Conservation (phyloP, 92 coral and sea anemone genomes). For the Epizoanthus stellaris region DNA sequence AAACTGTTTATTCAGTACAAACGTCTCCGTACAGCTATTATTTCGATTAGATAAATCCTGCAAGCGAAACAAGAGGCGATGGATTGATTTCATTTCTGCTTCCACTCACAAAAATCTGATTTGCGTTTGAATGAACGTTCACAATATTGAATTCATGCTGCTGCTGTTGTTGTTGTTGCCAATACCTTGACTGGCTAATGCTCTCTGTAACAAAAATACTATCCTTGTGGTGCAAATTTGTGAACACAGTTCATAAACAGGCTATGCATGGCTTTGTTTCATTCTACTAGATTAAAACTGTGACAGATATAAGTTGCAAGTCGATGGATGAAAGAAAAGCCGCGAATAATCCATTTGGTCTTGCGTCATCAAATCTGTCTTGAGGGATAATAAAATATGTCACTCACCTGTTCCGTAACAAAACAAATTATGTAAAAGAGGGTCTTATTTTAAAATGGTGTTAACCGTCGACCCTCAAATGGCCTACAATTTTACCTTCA, state of each 20-base stretch:
- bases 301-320: not conserved
- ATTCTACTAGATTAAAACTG: not conserved
- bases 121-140: not conserved
- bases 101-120: not conserved
- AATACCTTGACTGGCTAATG: too few species aligned
- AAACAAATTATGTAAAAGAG: too few species aligned
- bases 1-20: conserved; percentile 1
- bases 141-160: not conserved
- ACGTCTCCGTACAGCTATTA: not conserved
- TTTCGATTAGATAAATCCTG: not conserved
- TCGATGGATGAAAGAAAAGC: conserved; percentile 8
- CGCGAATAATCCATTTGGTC: conserved; percentile 5
- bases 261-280: not conserved
- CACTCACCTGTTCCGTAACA: too few species aligned
- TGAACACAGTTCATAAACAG: not conserved
- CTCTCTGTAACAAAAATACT: not conserved
- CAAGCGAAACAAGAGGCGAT: not conserved
- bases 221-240: not conserved
- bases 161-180: too few species aligned
- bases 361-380: not conserved
- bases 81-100: not conserved
- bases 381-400: not conserved
- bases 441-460: too few species aligned
- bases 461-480: too few species aligned
- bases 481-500: too few species aligned